Base-by-base conservation (phyloP, 2,797 vertebrate species). In the Poeciliopsis paucimaculata region DNA sequence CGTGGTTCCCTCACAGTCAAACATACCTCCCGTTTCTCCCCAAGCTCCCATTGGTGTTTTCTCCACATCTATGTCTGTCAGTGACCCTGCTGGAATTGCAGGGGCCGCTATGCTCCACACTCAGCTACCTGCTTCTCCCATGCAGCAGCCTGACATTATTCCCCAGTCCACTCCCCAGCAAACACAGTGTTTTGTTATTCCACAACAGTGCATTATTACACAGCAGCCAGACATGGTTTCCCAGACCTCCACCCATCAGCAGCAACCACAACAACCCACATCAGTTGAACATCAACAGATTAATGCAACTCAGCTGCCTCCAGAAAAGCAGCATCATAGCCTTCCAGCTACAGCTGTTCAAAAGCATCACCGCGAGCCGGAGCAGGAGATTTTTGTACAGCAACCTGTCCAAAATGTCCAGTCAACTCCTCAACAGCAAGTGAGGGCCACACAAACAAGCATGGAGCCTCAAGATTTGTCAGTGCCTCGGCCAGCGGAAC, bases 21-120 rank as follows among this genome's bases (percentile, higher is more conserved):
- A 93, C 84, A 90, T 96, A 77, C 93, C 94, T 78, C 84, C 93
- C 5, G 83, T 95, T 87, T 96, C 95, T 80, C 92, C 94, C 87
- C 95, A 96, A 89, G 91, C 93, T 51, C 88, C 93, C 84, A 86
- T 92, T 82, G 90, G 94, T 90, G 87, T 93, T 86, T 92, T 94
- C 43, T 79, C 92, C 86, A 86, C 94, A 84, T 83, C 95, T 77
- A 91, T 95, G 80, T 91, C 93, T 72, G 82, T 90, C 76, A 90
- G 89, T 88, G 95, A 96, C 82, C 90, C 94, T 76, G 79, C 90
- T 91, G 93, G 89, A 92, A 82, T 90, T 84, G 84, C 81, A 15
- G 93, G 92, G 84, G 87, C 88, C 80, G 82, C 90, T 86, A 89
- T 90, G 79, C 90, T 94, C 74, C 93, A 90, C 64, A 79, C 86